Evolutionary conservation across 2,888 invertebrate genomes (phyloP), one percentile per base, ranked within the genome.

Genomic region (Xestobium rufovillosum): DNA sequence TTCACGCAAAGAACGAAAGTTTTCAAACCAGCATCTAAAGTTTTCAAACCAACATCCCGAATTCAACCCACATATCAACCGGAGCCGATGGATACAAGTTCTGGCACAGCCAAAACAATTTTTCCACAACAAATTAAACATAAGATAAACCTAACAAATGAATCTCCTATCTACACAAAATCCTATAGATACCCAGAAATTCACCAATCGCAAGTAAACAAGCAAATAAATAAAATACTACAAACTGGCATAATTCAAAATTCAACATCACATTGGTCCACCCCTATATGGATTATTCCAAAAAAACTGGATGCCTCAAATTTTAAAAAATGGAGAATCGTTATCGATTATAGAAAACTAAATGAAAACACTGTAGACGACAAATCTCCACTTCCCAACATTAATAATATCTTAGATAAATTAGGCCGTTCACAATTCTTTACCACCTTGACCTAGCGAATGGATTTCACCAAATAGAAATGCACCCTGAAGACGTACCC

Each of bases 401-500:
- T 55, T 4, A 37, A 44, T 6, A 43, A 47, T 13, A 34, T 51
- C 4, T 28, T 49, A 8, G 48, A 47, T 12, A 44, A 45, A 28
- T 28, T 50, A 6, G 49, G 47, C 2, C 29, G 38, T 17, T 37
- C 42, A 0, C 39, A 38, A 6, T 50, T 49, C 27, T 51, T 53
- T 27, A 39, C 45, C 1, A 43, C 44, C 41, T 53, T 3, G 49
- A 54, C 26, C 26, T 52, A 0, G 47, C 47, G 3, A 37, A 34
- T 9, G 50, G 52, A 1, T 54, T 47, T 23, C 49, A 52, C 17
- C 49, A 51, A 32, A 48, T 50, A n/a, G 43, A 48, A 8, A 38
- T 54, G 17, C 37, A 32, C 9, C 26, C 25, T 13, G 23, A 43
- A n/a, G 49, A 51, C 14, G 42, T 50, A 8, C 45, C 51, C 33